A percentile compares a stretch with the other conserved stretches of the same genome.
Conservation (phyloP, 2,888 invertebrate genomes). For the Megastigmus dorsalis region DNA sequence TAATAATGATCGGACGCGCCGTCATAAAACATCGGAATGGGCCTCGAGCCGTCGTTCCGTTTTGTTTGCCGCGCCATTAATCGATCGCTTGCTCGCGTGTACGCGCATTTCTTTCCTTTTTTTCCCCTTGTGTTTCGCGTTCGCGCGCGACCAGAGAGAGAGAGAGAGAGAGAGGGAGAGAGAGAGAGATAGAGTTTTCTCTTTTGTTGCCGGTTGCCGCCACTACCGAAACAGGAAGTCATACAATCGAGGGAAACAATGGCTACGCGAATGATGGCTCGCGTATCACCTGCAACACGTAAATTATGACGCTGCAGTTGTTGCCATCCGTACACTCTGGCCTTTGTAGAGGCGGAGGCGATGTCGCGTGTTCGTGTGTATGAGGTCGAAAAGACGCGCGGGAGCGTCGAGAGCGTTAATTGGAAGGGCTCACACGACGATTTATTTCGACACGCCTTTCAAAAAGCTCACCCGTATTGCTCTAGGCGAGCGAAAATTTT, state of each 20-base stretch:
- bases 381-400: slow-evolving; percentile 2
- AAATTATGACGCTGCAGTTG: slow-evolving; percentile 34
- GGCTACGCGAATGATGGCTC: not conserved
- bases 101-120: not conserved
- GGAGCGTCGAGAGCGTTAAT: not conserved
- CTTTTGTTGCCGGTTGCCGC: slow-evolving; percentile 27
- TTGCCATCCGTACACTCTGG: not conserved
- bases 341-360: not conserved
- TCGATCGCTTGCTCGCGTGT: slow-evolving; percentile 23
- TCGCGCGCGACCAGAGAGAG: too few species aligned
- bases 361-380: not conserved
- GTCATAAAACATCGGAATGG: slow-evolving; percentile 24
- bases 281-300: slow-evolving; percentile 31
- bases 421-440: slow-evolving; percentile 6
- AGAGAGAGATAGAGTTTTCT: too few species aligned
- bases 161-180: too few species aligned
- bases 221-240: slow-evolving; percentile 32
- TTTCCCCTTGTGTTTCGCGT: slow-evolving; percentile 30
- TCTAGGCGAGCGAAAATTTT: too few species aligned
- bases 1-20: not conserved
- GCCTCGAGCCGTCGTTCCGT: not conserved
- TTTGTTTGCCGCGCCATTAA: slow-evolving; percentile 30
- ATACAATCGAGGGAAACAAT: slow-evolving; percentile 39
- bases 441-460: too few species aligned
- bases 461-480: too few species aligned